Percentiles rank a stretch among this genome's conserved stretches.
phyloP scores from a whole-genome alignment of 2,888 invertebrate species.

The Brenthis daphne region DNA sequence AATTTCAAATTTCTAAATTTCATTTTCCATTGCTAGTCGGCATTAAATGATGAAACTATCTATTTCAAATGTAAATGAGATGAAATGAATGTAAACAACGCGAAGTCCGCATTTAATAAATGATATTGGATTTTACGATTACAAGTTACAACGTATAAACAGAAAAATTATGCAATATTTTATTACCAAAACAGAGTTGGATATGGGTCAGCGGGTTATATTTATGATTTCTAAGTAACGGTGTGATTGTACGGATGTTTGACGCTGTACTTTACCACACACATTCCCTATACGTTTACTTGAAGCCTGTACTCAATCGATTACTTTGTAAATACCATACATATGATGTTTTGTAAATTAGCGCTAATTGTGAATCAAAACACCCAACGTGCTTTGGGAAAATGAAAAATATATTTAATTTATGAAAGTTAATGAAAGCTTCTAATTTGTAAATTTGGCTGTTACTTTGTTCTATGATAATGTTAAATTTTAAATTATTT shows the following conservation, averaged over 20 bases:
- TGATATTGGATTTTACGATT: not conserved
- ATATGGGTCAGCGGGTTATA: conserved; percentile 71
- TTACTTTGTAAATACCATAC: conserved; percentile 58
- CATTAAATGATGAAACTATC: not conserved
- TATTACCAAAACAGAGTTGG: conserved; percentile 64
- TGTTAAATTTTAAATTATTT: too few relatives aligned
- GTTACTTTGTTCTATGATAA: too few relatives aligned
- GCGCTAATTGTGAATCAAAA: conserved; percentile 42
- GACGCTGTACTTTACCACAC: conserved; percentile 56
- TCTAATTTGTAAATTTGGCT: too few relatives aligned
- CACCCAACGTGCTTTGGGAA: conserved; percentile 28
- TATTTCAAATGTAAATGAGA: conserved; percentile 5
- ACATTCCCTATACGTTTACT: conserved; percentile 51
- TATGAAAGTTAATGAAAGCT: not conserved
- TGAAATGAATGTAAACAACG: conserved; percentile 5
- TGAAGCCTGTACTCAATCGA: conserved; percentile 55
- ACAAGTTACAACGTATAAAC: conserved; percentile 49
- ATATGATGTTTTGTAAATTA: conserved; percentile 47
- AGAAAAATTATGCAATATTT: conserved; percentile 70
- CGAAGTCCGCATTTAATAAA: not conserved
- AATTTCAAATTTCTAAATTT: too few relatives aligned
- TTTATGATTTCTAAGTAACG: conserved; percentile 73
- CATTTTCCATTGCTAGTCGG: too few relatives aligned
- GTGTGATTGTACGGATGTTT: conserved; percentile 72
- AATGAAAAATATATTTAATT: conserved; percentile 15